These are phyloP conservation scores for Cottoperca gobio DNA, from an alignment of 2,797 vertebrate species.

Conservation along the genomic window DNA sequence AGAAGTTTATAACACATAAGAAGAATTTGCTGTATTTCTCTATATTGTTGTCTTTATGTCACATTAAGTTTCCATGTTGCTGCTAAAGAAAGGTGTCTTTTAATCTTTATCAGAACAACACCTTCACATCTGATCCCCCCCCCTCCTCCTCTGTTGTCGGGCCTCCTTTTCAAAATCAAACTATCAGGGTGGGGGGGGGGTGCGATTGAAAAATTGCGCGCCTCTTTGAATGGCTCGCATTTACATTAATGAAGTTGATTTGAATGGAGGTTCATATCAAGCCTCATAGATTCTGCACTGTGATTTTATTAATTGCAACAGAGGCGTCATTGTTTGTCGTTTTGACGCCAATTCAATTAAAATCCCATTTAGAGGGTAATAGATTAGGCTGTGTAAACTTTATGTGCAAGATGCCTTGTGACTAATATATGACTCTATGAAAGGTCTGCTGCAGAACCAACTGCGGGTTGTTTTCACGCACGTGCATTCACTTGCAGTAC, in stretches of 20 bases:
- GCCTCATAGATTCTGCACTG: constrained; percentile 98
- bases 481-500: background rate
- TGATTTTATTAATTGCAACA: constrained; percentile 99
- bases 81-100: constrained; percentile 89
- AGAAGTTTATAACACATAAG: too few relatives aligned
- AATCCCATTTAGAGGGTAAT: constrained; percentile 97
- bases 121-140: constrained; percentile 90
- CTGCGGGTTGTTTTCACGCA: constrained; percentile 41
- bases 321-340: constrained; percentile 98
- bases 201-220: constrained; percentile 92
- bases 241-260: constrained; percentile 97
- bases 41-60: background rate
- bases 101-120: constrained; percentile 91
- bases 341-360: constrained; percentile 98
- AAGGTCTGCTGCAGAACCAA: constrained; percentile 56
- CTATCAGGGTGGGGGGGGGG: constrained; percentile 76
- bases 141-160: constrained; percentile 76
- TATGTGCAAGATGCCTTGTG: constrained; percentile 81
- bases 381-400: constrained; percentile 86
- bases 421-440: constrained; percentile 79
- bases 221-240: constrained; percentile 83
- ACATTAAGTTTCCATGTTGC: constrained; percentile 72
- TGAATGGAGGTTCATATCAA: constrained; percentile 99
- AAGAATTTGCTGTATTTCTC: constrained; percentile 40
- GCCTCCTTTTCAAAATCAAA: constrained; percentile 88